Evolutionary conservation across 2,113 vertebrate genomes (phyloP).

Genomic region (Eonycteris spelaea): DNA sequence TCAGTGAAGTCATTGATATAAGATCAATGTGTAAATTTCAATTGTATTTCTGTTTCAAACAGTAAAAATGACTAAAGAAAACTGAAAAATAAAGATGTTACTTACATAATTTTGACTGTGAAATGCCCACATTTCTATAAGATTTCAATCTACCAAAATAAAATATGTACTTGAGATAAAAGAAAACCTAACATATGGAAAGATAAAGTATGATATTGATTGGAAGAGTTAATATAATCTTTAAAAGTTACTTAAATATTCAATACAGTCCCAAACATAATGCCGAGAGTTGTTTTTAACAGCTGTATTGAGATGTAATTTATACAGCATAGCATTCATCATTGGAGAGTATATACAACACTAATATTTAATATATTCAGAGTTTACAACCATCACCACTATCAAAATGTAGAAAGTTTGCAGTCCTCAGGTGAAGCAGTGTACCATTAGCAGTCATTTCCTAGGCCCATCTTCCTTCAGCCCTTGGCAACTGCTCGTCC

Average conservation of each 20-base stretch:
- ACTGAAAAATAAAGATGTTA: not conserved
- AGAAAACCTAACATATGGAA: too few species aligned
- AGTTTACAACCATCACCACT: too few species aligned
- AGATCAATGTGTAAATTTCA: not conserved
- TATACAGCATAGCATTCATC: not conserved
- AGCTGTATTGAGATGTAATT: not conserved
- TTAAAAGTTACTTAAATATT: not conserved
- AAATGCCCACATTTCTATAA: not conserved
- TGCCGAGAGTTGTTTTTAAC: not conserved
- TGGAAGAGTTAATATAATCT: not conserved
- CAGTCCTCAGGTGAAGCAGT: not conserved
- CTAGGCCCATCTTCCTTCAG: fast-evolving
- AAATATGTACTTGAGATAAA: not conserved
- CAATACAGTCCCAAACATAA: not conserved
- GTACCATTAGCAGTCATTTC: not conserved
- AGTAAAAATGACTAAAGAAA: not conserved
- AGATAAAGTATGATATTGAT: too few species aligned
- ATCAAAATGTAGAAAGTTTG: not conserved
- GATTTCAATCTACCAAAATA: not conserved
- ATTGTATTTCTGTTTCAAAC: not conserved
- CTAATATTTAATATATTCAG: not conserved
- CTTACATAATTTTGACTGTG: not conserved
- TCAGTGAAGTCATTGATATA: not conserved
- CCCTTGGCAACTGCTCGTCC: too few species aligned
- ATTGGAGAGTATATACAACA: not conserved